Evolutionary conservation across 2,797 vertebrate genomes (phyloP), one percentile per base, ranked within the genome.

Genomic region (Pipistrellus pygmaeus): DNA sequence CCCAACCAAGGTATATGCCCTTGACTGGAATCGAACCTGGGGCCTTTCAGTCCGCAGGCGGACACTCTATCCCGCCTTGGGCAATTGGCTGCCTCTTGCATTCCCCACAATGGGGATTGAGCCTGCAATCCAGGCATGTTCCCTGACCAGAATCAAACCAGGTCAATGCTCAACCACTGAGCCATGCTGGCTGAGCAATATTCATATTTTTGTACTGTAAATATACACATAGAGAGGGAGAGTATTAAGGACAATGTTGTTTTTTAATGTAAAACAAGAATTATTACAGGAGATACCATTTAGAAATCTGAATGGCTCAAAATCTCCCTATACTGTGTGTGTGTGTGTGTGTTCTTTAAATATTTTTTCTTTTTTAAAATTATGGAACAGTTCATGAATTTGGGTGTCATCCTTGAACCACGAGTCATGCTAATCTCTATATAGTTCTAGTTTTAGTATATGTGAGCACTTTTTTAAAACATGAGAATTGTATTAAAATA

Each of bases 241-340:
- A 3, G 35, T 94, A 48, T n/a, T 87, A 90, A 82, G 32, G 41
- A 35, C 0, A 12, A 0, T 78, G 35, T 77, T 77, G 35, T 77
- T 77, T 92, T 91, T 77, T 44, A 60, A 82, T 77, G 41, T 86
- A 72, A 81, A 81, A 72, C 51, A 84, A 96, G 21, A 69, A 68
- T 72, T 71, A 57, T n/a, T 73, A 72, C 25, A 82, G 84, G 25
- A 73, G 35, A 91, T 72, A 30, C 6, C 21, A 84, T 73, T 78
- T 91, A 92, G 20, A 0, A 83, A 53, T 44, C 38, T 60, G 18
- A 57, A 80, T 8, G 32, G 15, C 13, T 77, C 48, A 35, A 27
- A 66, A 44, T 80, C 15, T 72, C 30, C n/a, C 10, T 57, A 14
- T 64, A 32, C 55, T 87, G 57, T 57, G 55, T 57, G 23, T 60